phyloP scores from a whole-genome alignment of 2,888 invertebrate genomes.

The Plebejus melissa region DNA sequence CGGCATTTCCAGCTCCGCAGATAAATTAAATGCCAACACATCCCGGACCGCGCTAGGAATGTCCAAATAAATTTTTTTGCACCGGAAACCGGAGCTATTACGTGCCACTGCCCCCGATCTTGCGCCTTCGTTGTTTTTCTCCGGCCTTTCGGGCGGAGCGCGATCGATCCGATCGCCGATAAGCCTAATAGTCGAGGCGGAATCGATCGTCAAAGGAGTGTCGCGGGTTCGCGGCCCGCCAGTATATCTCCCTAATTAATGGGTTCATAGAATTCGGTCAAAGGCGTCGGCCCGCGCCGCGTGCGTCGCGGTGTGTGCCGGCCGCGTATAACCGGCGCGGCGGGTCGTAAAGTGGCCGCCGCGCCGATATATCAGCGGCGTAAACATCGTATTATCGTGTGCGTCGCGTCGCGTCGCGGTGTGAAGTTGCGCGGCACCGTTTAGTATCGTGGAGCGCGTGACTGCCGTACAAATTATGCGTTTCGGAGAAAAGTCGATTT shows the following conservation, averaged over 20 bases:
- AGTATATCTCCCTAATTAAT: slow-evolving; percentile 77
- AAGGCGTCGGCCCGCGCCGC: slow-evolving; percentile 1
- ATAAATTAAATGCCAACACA: slow-evolving; percentile 77
- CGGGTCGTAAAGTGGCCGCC: slow-evolving; percentile 69
- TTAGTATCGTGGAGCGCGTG: slow-evolving; percentile 76
- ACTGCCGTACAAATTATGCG: slow-evolving; percentile 77
- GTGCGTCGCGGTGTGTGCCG: slow-evolving; percentile 35
- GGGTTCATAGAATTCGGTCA: slow-evolving; percentile 38
- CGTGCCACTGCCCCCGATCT: slow-evolving; percentile 68
- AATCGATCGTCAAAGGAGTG: slow-evolving; percentile 71
- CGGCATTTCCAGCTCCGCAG: slow-evolving; percentile 71
- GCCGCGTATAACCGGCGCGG: slow-evolving; percentile 61
- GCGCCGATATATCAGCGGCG: slow-evolving; percentile 71
- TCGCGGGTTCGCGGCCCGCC: slow-evolving; percentile 58
- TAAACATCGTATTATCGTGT: slow-evolving; percentile 74
- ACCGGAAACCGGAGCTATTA: slow-evolving; percentile 75
- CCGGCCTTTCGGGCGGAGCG: slow-evolving; percentile 64
- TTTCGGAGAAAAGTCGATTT: slow-evolving; percentile 75
- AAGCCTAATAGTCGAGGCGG: slow-evolving; percentile 73
- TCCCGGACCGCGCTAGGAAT: slow-evolving; percentile 69
- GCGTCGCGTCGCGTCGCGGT: slow-evolving; percentile 40
- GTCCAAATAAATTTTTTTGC: slow-evolving; percentile 74
- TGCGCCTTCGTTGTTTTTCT: slow-evolving; percentile 72
- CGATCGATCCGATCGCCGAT: slow-evolving; percentile 73
- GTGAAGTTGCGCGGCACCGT: slow-evolving; percentile 78